Conservation (phyloP, 2,888 invertebrate species). For the Conops quadrifasciatus region DNA sequence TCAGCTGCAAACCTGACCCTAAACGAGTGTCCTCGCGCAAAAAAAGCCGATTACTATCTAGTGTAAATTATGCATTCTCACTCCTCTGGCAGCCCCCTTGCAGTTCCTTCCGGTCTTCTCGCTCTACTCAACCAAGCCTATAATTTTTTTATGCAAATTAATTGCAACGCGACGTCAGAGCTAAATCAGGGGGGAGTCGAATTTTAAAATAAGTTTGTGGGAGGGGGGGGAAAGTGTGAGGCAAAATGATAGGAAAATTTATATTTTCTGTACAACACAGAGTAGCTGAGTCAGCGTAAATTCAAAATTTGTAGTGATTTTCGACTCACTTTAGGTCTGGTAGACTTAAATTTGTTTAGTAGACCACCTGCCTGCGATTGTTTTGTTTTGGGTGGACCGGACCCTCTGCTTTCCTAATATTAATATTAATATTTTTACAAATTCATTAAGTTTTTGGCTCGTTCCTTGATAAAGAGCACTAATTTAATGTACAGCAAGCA, state of each 20-base stretch:
- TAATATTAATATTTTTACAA: too few relatives aligned
- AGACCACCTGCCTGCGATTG: too few relatives aligned
- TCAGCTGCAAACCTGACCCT: slow-evolving; percentile 8
- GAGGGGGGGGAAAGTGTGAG: background rate
- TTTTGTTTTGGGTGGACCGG: too few relatives aligned
- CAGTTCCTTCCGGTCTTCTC: background rate
- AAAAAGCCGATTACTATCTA: slow-evolving; percentile 3
- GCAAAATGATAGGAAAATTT: background rate
- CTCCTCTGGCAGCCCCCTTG: background rate
- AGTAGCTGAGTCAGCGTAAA: background rate
- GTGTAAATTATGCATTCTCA: slow-evolving; percentile 2
- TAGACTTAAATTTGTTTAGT: slow-evolving; percentile 29
- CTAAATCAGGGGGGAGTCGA: background rate
- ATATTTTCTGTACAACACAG: too few relatives aligned
- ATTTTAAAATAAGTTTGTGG: too few relatives aligned
- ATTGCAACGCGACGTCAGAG: slow-evolving; percentile 17
- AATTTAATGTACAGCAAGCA: too few relatives aligned
- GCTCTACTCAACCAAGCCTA: slow-evolving; percentile 8
- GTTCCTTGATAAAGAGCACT: too few relatives aligned
- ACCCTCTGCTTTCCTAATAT: too few relatives aligned
- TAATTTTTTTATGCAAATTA: slow-evolving; percentile 34
- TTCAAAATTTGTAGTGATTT: slow-evolving; percentile 23
- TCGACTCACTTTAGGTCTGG: too few relatives aligned
- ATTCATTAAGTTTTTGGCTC: too few relatives aligned
- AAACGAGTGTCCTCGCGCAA: background rate